phyloP scores from a whole-genome alignment of 2,113 vertebrate genomes.

The Taxidea taxus region DNA sequence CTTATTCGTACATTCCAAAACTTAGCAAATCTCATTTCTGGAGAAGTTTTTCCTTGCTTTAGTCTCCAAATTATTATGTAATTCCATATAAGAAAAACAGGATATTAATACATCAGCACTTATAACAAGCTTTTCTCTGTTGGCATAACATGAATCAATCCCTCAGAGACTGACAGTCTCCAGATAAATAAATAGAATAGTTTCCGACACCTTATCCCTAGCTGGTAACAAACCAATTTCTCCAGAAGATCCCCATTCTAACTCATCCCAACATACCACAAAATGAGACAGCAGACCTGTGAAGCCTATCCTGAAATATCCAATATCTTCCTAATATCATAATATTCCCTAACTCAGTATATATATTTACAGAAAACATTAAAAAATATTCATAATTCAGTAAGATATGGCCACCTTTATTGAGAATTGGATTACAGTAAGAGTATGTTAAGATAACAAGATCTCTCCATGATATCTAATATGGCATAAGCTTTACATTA shows the following conservation, averaged over 20 bases:
- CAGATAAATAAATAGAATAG: not conserved
- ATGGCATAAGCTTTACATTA: not conserved
- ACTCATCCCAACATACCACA: not conserved
- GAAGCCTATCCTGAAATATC: not conserved
- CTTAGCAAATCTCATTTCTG: not conserved
- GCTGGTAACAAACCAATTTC: not conserved
- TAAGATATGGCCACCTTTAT: not conserved
- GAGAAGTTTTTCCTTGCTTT: not conserved
- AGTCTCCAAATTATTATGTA: not conserved
- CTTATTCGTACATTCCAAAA: not conserved
- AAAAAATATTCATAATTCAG: not conserved
- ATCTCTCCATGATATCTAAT: not conserved
- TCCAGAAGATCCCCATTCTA: not conserved
- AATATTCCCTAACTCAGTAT: not conserved
- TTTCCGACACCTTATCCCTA: not conserved
- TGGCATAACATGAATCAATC: not conserved
- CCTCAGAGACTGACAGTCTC: not conserved
- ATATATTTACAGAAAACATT: not conserved
- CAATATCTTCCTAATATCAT: not conserved
- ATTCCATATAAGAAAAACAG: not conserved
- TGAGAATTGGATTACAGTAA: not conserved
- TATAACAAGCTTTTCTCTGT: not conserved
- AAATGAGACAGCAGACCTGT: not conserved
- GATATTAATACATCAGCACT: not conserved
- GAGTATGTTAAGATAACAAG: not conserved